Evolutionary conservation across 2,797 vertebrate species (phyloP).

Genomic region (Phrynocephalus vlangalii): DNA sequence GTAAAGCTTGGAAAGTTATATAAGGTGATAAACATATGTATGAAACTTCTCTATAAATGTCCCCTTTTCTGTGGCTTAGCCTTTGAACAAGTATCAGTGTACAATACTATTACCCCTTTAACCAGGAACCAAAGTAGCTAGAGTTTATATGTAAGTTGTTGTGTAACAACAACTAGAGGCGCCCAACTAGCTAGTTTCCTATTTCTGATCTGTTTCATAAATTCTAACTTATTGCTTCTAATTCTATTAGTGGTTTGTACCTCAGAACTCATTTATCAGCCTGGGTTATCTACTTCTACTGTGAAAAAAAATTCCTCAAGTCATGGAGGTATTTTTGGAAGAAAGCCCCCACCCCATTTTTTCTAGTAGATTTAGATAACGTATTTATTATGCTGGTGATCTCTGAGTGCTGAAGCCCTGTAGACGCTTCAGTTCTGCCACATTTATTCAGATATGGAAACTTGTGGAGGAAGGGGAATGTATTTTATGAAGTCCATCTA

Average conservation of each 20-base stretch:
- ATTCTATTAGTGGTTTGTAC: not conserved
- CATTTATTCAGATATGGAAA: no score
- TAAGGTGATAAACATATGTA: slow-evolving; percentile 14
- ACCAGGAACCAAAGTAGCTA: no score
- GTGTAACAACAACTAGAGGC: not conserved
- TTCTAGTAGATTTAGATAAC: no score
- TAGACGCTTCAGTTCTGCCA: no score
- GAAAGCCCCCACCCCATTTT: no score
- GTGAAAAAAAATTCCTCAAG: not conserved
- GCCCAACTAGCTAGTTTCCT: not conserved
- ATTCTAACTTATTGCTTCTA: not conserved
- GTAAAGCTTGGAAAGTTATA: slow-evolving; percentile 8
- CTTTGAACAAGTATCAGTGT: slow-evolving; percentile 38
- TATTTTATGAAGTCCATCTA: no score
- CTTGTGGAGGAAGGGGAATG: no score
- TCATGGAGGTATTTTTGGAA: no score
- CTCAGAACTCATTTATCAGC: not conserved
- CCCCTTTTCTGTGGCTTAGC: slow-evolving; percentile 22
- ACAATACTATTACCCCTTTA: no score
- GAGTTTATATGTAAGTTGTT: no score
- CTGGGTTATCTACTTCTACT: not conserved
- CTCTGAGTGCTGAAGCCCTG: no score
- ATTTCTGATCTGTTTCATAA: not conserved
- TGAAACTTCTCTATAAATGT: slow-evolving; percentile 28
- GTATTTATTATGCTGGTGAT: no score